phyloP scores from a whole-genome alignment of 2,888 invertebrate species.

The Pristionchus arcanus region DNA sequence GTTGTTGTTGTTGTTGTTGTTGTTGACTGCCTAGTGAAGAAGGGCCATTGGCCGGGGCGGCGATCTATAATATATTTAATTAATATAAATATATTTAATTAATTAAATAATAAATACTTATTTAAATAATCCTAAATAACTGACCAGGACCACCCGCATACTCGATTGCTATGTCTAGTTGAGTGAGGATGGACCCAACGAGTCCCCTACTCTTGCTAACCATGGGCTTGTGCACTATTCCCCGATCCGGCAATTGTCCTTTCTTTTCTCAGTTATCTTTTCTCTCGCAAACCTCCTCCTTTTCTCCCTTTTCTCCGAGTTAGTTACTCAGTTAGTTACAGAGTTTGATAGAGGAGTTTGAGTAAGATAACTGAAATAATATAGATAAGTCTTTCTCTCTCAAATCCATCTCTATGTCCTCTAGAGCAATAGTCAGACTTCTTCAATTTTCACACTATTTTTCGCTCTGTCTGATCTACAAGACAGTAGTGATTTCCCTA shows the following conservation, averaged over 20 bases:
- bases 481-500: too few relatives aligned
- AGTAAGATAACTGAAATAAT: too few relatives aligned
- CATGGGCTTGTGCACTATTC: background rate
- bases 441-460: too few relatives aligned
- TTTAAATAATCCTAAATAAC: background rate
- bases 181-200: background rate
- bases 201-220: background rate
- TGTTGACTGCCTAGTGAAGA: conserved; percentile 5
- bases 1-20: background rate
- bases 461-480: too few relatives aligned
- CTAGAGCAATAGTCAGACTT: too few relatives aligned
- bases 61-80: conserved; percentile 3
- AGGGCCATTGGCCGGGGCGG: conserved; percentile 4
- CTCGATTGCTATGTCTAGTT: background rate
- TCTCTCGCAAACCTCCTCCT: too few relatives aligned
- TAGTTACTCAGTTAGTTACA: too few relatives aligned
- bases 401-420: too few relatives aligned
- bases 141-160: background rate
- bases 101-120: background rate
- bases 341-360: too few relatives aligned
- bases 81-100: background rate
- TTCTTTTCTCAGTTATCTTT: background rate
- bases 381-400: too few relatives aligned
- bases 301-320: too few relatives aligned
- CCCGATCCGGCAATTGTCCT: background rate